A percentile compares a stretch with the other conserved stretches of the same genome.
These are phyloP conservation scores for Urophycis tenuis DNA, from an alignment of 2,797 vertebrate species.

Conservation along the genomic window DNA sequence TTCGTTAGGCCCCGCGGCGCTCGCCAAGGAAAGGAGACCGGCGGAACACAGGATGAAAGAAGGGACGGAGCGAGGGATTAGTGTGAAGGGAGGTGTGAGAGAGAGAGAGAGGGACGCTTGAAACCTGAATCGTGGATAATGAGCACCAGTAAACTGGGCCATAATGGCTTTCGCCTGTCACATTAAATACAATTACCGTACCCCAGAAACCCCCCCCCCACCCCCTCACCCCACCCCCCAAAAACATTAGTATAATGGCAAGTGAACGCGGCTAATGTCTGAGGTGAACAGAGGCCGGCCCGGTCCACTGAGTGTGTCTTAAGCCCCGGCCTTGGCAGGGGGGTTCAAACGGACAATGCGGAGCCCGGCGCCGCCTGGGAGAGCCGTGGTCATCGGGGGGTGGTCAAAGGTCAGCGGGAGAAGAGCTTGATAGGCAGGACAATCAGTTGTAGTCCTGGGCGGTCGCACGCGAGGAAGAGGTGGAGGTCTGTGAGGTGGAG, in stretches of 20 bases:
- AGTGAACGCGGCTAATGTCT: constrained; percentile 18
- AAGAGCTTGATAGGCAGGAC: constrained; percentile 20
- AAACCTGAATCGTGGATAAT: constrained; percentile 39
- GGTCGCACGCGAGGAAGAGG: constrained; percentile 21
- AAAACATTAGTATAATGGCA: constrained; percentile 36
- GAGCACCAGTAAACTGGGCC: constrained; percentile 45
- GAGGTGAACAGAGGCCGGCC: constrained; percentile 28
- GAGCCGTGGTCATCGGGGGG: not conserved
- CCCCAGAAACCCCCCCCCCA: constrained; percentile 34
- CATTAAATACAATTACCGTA: constrained; percentile 58
- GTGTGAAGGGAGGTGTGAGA: constrained; percentile 15
- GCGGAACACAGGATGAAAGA: not conserved
- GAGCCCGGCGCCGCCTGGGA: not conserved
- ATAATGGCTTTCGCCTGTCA: constrained; percentile 52
- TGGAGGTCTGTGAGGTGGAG: no score
- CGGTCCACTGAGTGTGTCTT: not conserved
- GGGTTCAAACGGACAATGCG: constrained; percentile 7
- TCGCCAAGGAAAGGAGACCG: not conserved
- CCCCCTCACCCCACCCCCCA: constrained; percentile 18
- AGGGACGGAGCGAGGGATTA: not conserved
- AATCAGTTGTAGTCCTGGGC: constrained; percentile 34
- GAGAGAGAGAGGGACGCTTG: constrained; percentile 16
- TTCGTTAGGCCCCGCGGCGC: not conserved
- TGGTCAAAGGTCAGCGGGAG: not conserved
- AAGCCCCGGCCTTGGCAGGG: not conserved